Evolutionary conservation across 2,113 vertebrate genomes (phyloP).

Genomic region (Aptenodytes forsteri): DNA sequence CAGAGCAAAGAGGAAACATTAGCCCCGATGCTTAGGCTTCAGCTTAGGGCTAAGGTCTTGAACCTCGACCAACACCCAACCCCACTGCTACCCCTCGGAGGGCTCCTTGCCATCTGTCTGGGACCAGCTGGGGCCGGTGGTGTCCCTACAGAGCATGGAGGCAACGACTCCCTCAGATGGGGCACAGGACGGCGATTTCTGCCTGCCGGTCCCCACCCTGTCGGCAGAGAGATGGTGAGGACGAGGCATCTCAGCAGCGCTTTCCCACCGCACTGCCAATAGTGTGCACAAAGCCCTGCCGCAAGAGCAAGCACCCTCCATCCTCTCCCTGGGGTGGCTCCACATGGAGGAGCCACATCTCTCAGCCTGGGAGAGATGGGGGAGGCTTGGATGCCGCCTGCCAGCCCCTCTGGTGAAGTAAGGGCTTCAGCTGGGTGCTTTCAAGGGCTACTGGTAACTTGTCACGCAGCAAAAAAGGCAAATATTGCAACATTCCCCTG

Average conservation of each 20-base stretch:
- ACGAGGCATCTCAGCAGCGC: rapidly evolving
- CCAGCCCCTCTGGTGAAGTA: background rate
- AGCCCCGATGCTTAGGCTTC: background rate
- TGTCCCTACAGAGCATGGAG: background rate
- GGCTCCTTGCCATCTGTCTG: background rate
- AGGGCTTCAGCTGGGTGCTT: background rate
- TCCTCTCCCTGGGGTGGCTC: background rate
- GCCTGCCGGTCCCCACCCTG: background rate
- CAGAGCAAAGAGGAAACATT: background rate
- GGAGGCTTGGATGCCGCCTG: background rate
- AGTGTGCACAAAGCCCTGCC: background rate
- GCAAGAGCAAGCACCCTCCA: no score
- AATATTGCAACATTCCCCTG: background rate
- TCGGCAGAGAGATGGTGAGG: background rate
- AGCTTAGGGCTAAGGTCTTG: background rate
- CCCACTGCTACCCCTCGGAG: background rate
- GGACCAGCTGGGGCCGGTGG: background rate
- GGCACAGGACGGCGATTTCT: background rate
- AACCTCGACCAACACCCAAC: background rate
- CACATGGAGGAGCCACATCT: background rate
- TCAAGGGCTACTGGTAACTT: background rate
- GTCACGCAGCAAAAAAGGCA: background rate
- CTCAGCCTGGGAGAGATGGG: background rate
- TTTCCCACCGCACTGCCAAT: rapidly evolving
- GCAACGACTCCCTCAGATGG: background rate